Evolutionary conservation across 2,797 vertebrate species (phyloP).

Genomic region (Amniataba percoides): DNA sequence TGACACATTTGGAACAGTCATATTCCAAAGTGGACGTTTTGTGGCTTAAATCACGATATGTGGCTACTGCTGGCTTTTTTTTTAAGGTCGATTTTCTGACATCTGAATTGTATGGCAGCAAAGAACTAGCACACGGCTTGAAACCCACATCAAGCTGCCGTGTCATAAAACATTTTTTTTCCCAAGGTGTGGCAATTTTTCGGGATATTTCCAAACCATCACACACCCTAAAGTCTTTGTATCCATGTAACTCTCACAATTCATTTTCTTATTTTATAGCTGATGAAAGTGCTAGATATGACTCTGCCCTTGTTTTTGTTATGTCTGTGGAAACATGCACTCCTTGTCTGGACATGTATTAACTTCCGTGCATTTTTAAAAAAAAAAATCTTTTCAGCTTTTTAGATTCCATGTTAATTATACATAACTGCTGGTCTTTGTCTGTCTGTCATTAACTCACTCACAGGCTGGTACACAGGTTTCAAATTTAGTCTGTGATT

Average conservation of each 20-base stretch:
- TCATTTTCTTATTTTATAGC: background rate
- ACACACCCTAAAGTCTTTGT: background rate
- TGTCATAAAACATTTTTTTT: background rate
- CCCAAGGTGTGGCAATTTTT: background rate
- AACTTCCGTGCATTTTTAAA: background rate
- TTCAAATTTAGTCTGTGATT: background rate
- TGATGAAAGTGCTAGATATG: background rate
- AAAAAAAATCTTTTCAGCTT: too few species aligned
- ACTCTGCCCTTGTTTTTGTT: background rate
- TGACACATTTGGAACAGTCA: too few species aligned
- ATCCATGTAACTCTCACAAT: too few species aligned
- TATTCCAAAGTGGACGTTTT: background rate
- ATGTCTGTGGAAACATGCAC: background rate
- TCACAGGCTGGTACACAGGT: background rate
- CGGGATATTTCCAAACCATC: background rate
- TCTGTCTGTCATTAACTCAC: background rate
- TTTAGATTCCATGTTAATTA: rapidly evolving
- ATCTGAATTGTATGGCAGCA: too few species aligned
- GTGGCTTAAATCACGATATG: background rate
- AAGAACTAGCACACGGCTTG: too few species aligned
- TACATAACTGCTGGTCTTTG: background rate
- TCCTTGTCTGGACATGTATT: background rate
- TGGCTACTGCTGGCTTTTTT: background rate
- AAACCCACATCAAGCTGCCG: too few species aligned
- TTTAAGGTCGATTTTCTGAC: too few species aligned